These are phyloP conservation scores for Elaphurus davidianus DNA, from an alignment of 2,113 vertebrate species.

Conservation along the genomic window DNA sequence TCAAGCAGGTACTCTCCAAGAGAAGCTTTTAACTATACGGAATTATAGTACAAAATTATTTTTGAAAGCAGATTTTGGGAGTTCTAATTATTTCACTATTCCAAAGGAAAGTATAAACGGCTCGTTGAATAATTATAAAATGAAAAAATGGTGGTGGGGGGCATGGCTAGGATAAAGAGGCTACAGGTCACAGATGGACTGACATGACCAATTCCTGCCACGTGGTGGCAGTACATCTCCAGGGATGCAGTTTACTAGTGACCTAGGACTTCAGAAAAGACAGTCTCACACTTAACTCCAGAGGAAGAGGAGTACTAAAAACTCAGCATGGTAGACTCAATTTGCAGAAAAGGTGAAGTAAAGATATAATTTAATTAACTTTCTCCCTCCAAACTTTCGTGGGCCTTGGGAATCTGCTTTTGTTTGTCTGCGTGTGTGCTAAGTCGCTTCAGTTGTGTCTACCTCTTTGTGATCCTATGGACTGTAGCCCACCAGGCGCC, in stretches of 20 bases:
- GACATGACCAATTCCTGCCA: neutral
- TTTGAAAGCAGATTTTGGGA: conserved; percentile 14
- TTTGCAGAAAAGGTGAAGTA: neutral
- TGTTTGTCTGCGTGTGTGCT: neutral
- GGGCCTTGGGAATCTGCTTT: neutral
- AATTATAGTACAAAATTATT: neutral
- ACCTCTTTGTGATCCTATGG: neutral
- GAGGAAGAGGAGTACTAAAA: neutral
- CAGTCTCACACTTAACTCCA: neutral
- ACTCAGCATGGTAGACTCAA: neutral
- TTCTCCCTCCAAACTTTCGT: conserved; percentile 27
- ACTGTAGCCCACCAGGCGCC: neutral
- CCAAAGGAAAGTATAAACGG: conserved; percentile 14
- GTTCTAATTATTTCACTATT: neutral
- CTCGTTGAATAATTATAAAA: neutral
- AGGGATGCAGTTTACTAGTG: neutral
- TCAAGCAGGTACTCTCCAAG: neutral
- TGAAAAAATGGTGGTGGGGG: neutral
- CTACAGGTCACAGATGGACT: neutral
- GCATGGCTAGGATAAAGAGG: neutral
- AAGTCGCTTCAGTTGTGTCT: neutral
- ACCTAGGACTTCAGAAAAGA: neutral
- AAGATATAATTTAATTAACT: neutral
- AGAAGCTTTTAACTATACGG: neutral
- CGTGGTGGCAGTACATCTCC: conserved; percentile 52